phyloP scores from a whole-genome alignment of 1,140 invertebrate genomes.

The Neomicropteryx cornuta region DNA sequence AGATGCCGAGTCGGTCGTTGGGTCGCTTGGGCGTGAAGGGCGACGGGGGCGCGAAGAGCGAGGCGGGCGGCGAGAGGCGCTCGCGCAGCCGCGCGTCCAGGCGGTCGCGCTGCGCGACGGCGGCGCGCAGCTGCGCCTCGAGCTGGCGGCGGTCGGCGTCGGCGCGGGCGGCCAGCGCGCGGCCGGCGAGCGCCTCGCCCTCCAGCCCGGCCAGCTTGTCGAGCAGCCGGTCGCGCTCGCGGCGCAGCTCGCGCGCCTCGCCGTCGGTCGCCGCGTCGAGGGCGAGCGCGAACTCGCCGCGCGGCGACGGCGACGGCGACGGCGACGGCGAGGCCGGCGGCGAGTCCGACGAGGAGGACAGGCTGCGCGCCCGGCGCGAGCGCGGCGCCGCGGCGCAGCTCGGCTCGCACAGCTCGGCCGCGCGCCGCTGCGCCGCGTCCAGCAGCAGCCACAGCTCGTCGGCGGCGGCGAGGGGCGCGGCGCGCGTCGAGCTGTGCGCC shows the following conservation, averaged over 20 bases:
- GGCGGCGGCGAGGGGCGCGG: constrained; percentile 29
- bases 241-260: constrained; percentile 44
- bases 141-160: constrained; percentile 2
- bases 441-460: constrained; percentile 77
- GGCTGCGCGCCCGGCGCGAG: constrained; percentile 28
- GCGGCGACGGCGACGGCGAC: constrained; percentile 28
- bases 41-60: constrained; percentile 11
- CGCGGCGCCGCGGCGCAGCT: constrained; percentile 43
- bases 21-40: constrained; percentile 11
- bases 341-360: constrained; percentile 33
- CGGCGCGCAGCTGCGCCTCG: constrained; percentile 43
- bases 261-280: constrained; percentile 22
- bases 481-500: constrained; percentile 46
- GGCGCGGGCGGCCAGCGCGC: constrained; percentile 42
- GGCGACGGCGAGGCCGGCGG: constrained; percentile 20
- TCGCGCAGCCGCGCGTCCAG: constrained; percentile 2
- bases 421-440: constrained; percentile 74
- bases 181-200: constrained; percentile 51
- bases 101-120: constrained; percentile 44
- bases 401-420: constrained; percentile 62
- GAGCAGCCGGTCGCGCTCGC: constrained; percentile 58
- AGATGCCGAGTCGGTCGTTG: constrained; percentile 29
- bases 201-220: constrained; percentile 61
- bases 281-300: constrained; percentile 36
- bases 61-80: constrained; percentile 1